A percentile compares a stretch with the other conserved stretches of the same genome.
phyloP scores from a whole-genome alignment of 2,888 invertebrate genomes.

The Eustalomyia histrio region DNA sequence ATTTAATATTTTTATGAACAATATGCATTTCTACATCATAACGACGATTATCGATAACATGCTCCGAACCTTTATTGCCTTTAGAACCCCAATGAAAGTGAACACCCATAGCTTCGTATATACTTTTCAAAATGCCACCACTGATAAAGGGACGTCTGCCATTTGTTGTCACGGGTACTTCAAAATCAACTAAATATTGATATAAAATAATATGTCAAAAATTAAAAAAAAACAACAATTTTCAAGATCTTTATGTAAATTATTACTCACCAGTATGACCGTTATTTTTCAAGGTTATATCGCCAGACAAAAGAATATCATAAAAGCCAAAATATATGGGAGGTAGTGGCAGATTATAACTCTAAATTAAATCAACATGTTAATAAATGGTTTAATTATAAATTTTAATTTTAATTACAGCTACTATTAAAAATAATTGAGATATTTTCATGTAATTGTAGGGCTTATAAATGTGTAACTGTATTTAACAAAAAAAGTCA shows the following conservation, averaged over 20 bases:
- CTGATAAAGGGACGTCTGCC: slow-evolving; percentile 69
- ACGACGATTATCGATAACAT: slow-evolving; percentile 75
- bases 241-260: background rate
- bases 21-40: slow-evolving; percentile 84
- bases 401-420: too few species aligned
- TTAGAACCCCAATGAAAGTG: slow-evolving; percentile 87
- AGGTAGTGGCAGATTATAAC: slow-evolving; percentile 64
- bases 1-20: slow-evolving; percentile 84
- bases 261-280: slow-evolving; percentile 82
- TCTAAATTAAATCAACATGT: slow-evolving; percentile 61
- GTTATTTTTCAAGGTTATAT: slow-evolving; percentile 83
- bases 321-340: slow-evolving; percentile 80
- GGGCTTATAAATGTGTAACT: background rate
- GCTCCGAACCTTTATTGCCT: slow-evolving; percentile 83
- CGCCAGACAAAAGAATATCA: slow-evolving; percentile 82
- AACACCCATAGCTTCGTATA: slow-evolving; percentile 70
- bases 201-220: background rate
- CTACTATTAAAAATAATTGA: background rate
- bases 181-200: slow-evolving; percentile 68
- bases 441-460: background rate
- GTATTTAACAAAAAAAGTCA: too few species aligned
- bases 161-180: slow-evolving; percentile 69
- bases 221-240: too few species aligned
- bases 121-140: slow-evolving; percentile 68
- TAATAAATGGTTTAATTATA: background rate